Conservation (phyloP, 2,888 invertebrate genomes). For the Yponomeuta evonymella region DNA sequence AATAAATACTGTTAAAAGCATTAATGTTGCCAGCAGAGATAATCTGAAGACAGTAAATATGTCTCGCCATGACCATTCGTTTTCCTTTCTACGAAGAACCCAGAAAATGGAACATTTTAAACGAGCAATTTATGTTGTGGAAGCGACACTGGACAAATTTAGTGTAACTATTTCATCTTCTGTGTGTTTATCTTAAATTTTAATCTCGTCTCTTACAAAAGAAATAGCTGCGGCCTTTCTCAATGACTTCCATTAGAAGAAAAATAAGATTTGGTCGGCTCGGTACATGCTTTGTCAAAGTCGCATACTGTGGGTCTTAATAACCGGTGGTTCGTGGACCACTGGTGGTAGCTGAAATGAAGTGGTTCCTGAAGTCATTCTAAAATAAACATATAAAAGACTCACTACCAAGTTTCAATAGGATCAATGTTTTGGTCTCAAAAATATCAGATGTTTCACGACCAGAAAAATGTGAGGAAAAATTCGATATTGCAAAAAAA, state of each 20-base stretch:
- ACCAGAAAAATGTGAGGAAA: too few relatives aligned
- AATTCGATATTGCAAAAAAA: too few relatives aligned
- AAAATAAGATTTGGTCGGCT: too few relatives aligned
- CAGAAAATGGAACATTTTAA: constrained; percentile 13
- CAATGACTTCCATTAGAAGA: background rate
- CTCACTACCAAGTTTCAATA: too few relatives aligned
- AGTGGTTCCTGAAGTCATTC: too few relatives aligned
- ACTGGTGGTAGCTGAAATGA: too few relatives aligned
- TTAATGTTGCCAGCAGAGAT: background rate
- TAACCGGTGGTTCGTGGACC: too few relatives aligned
- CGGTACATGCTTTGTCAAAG: too few relatives aligned
- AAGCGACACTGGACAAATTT: background rate
- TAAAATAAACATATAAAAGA: too few relatives aligned
- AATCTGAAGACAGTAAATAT: background rate
- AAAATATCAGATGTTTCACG: too few relatives aligned
- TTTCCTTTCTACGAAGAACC: constrained; percentile 7
- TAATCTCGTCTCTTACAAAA: background rate
- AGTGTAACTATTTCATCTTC: background rate
- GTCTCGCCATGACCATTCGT: constrained; percentile 8
- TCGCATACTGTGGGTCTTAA: too few relatives aligned
- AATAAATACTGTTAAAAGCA: background rate
- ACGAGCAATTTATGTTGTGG: constrained; percentile 9
- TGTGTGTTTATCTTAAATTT: background rate
- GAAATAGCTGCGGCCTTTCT: background rate
- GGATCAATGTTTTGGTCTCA: too few relatives aligned